Base-by-base conservation (phyloP, 2,113 vertebrate genomes). In the Bagarius yarrelli region DNA sequence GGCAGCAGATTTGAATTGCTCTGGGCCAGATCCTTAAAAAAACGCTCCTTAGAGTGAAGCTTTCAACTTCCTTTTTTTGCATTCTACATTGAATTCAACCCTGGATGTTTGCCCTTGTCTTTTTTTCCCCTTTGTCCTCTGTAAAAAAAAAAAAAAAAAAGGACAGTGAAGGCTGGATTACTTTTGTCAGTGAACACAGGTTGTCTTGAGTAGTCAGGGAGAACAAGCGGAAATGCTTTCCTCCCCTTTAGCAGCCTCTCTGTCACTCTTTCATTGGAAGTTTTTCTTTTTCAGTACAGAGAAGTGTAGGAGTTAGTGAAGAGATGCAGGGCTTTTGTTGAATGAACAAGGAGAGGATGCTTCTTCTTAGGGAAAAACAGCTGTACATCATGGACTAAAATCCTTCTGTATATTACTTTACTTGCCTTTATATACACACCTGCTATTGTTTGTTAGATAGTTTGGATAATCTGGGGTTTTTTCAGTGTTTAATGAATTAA, bases 141-240 rank as follows among this genome's bases (percentile, higher is more conserved):
- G 27, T 53, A 21, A 53, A 55, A 27, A 70, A n/a, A n/a, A 18
- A 55, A 16, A 55, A 56, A 71, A 60, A 78, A 76, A 82, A 52
- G 60, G n/a, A 56, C 36, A 64, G 32, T 27, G 40, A 52, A 66
- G 56, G 56, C 83, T 50, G 76, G 84, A 57, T 84, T 57, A 78
- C 77, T 73, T 72, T 74, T 84, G 78, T 71, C 66, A 63, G 73
- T 55, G 69, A 84, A 75, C 47, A 52, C 75, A 70, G 82, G 30
- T 79, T 84, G 74, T 83, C 81, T 80, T 61, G 30, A 66, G 70
- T 81, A 72, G 83, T 87, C 80, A 79, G 83, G 19, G 84, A 84
- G 84, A 83, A 87, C 76, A 75, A 81, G 83, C 32, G 47, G 69
- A 86, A 83, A 83, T 77, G 8, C 75, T 57, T 83, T 52, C 66